phyloP scores from a whole-genome alignment of 2,888 invertebrate genomes.

The Gonocerus acuteangulatus region DNA sequence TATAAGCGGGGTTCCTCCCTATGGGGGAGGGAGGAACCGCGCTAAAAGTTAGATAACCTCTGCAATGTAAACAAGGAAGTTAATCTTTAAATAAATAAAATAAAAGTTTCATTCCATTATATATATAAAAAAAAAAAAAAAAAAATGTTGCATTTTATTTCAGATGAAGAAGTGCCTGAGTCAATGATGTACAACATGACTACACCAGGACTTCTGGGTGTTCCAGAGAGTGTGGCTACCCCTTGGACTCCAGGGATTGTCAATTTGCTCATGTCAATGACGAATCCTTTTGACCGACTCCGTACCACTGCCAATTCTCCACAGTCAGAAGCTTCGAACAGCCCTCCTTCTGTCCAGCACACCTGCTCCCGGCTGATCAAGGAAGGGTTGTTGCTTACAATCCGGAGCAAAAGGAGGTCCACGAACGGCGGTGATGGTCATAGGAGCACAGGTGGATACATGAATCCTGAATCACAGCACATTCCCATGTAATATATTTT shows the following conservation, averaged over 20 bases:
- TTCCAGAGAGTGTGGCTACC: constrained; percentile 45
- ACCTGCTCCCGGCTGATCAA: constrained; percentile 86
- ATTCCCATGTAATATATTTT: too few species aligned
- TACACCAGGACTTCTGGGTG: constrained; percentile 28
- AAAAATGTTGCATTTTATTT: too few species aligned
- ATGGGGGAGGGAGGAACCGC: too few species aligned
- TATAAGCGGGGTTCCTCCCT: too few species aligned
- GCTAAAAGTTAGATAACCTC: too few species aligned
- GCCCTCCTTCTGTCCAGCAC: constrained; percentile 57
- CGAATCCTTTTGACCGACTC: constrained; percentile 71
- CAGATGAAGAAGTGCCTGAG: constrained; percentile 21
- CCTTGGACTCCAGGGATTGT: constrained; percentile 86
- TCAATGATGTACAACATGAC: constrained; percentile 32
- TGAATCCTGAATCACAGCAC: constrained; percentile 27
- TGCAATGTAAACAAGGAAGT: too few species aligned
- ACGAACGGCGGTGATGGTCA: neutral
- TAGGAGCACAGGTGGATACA: neutral
- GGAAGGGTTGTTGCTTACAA: constrained; percentile 76
- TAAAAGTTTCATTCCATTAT: too few species aligned
- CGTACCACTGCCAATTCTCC: constrained; percentile 40
- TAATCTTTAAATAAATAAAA: too few species aligned
- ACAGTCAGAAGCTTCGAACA: constrained; percentile 45
- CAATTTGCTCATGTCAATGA: constrained; percentile 84
- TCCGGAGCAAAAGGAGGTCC: constrained; percentile 69
- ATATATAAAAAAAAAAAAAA: too few species aligned